A percentile compares a stretch with the other conserved stretches of the same genome.
phyloP scores from a whole-genome alignment of 2,113 vertebrate species.

The Chascanopsetta lugubris region DNA sequence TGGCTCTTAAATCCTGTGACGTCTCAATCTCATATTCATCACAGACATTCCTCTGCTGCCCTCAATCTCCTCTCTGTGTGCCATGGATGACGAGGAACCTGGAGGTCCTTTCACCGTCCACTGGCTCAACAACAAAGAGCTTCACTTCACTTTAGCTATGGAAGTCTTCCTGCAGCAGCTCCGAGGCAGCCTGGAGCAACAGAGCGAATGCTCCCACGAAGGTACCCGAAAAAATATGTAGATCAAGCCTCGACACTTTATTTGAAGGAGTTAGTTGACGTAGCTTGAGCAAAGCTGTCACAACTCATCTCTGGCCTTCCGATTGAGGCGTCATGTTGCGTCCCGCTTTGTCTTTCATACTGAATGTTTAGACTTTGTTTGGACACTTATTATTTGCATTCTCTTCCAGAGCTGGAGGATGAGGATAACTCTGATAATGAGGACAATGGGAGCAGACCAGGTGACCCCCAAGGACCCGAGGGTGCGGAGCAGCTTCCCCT shows the following conservation, averaged over 20 bases:
- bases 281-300: background rate
- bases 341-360: background rate
- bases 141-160: slow-evolving; percentile 95
- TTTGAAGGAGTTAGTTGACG: background rate
- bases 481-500: slow-evolving; percentile 80
- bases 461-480: slow-evolving; percentile 48
- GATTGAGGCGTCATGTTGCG: background rate
- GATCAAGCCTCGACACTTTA: background rate
- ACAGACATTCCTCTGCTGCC: slow-evolving; percentile 97
- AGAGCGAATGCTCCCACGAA: slow-evolving; percentile 84
- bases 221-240: slow-evolving; percentile 76
- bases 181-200: slow-evolving; percentile 86
- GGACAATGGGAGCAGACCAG: slow-evolving; percentile 29
- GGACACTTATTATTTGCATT: background rate
- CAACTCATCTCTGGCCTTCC: background rate
- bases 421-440: slow-evolving; percentile 70
- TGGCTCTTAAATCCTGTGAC: background rate
- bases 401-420: slow-evolving; percentile 63
- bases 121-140: slow-evolving; percentile 98
- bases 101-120: slow-evolving; percentile 94
- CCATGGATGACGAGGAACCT: slow-evolving; percentile 88
- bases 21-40: background rate
- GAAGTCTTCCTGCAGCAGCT: slow-evolving; percentile 96
- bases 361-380: slow-evolving; percentile 1
- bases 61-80: slow-evolving; percentile 92